phyloP scores from a whole-genome alignment of 2,888 invertebrate genomes.

The Drepana falcataria region DNA sequence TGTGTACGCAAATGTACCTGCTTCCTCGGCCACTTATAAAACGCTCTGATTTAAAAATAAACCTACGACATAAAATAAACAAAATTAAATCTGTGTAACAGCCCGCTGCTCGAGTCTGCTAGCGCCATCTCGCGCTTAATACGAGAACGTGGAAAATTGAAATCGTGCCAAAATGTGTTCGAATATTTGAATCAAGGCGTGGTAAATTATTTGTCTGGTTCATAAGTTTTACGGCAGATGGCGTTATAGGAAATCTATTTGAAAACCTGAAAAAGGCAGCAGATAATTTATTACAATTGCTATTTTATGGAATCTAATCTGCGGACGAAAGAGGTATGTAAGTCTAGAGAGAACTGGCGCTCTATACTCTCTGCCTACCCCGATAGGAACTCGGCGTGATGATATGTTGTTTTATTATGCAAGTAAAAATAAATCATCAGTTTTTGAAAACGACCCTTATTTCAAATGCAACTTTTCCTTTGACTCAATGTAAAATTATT shows the following conservation, averaged over 20 bases:
- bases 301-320: too few relatives aligned
- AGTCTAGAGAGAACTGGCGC: too few relatives aligned
- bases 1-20: slow-evolving; percentile 43
- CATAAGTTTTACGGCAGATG: slow-evolving; percentile 26
- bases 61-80: slow-evolving; percentile 53
- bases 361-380: too few relatives aligned
- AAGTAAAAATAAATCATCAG: too few relatives aligned
- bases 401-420: too few relatives aligned
- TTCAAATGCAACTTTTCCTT: too few relatives aligned
- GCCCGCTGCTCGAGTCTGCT: slow-evolving; percentile 21
- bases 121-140: slow-evolving; percentile 46
- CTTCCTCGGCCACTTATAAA: slow-evolving; percentile 73
- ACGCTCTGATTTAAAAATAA: slow-evolving; percentile 70
- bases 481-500: too few relatives aligned
- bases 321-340: too few relatives aligned
- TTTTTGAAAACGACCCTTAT: too few relatives aligned
- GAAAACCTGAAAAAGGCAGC: too few relatives aligned
- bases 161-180: slow-evolving; percentile 32
- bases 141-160: slow-evolving; percentile 38
- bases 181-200: slow-evolving; percentile 19
- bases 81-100: slow-evolving; percentile 28
- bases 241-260: slow-evolving; percentile 8
- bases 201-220: slow-evolving; percentile 9
- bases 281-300: too few relatives aligned
- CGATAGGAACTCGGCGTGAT: too few relatives aligned